These are phyloP conservation scores for Panurus biarmicus DNA, from an alignment of 2,113 vertebrate genomes.

Conservation along the genomic window DNA sequence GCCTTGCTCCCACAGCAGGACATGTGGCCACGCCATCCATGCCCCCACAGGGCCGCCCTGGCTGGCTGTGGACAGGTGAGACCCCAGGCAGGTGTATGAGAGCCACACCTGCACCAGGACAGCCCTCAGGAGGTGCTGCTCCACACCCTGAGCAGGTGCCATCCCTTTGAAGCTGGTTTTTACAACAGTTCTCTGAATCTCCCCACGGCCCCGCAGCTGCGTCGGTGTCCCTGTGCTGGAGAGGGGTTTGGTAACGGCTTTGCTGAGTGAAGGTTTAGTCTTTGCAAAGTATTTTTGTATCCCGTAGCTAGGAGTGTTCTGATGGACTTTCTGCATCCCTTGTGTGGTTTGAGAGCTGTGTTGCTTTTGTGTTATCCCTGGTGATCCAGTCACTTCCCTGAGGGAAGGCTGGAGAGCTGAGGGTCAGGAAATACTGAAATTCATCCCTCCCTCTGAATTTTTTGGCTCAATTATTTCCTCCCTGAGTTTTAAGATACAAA, in stretches of 20 bases:
- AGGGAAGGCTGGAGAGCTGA: background rate
- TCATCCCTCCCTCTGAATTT: background rate
- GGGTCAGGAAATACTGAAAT: background rate
- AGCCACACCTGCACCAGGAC: background rate
- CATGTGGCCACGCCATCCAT: fast-evolving
- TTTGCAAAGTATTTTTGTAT: background rate
- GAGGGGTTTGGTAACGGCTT: background rate
- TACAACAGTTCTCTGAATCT: background rate
- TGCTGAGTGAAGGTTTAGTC: conserved; percentile 13
- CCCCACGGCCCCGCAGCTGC: background rate
- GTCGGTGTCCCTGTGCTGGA: background rate
- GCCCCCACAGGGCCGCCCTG: background rate
- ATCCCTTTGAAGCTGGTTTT: background rate
- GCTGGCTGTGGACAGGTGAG: background rate
- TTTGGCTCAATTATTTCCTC: background rate
- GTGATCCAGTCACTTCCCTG: background rate
- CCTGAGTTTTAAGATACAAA: background rate
- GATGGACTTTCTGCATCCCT: background rate
- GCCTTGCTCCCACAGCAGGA: background rate
- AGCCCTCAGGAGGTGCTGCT: background rate
- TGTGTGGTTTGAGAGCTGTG: background rate
- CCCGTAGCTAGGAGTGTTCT: background rate
- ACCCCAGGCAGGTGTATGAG: background rate
- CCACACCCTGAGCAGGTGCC: background rate
- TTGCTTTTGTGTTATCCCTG: background rate